Conservation (phyloP, 2,888 invertebrate genomes). For the Leptura quadrifasciata region DNA sequence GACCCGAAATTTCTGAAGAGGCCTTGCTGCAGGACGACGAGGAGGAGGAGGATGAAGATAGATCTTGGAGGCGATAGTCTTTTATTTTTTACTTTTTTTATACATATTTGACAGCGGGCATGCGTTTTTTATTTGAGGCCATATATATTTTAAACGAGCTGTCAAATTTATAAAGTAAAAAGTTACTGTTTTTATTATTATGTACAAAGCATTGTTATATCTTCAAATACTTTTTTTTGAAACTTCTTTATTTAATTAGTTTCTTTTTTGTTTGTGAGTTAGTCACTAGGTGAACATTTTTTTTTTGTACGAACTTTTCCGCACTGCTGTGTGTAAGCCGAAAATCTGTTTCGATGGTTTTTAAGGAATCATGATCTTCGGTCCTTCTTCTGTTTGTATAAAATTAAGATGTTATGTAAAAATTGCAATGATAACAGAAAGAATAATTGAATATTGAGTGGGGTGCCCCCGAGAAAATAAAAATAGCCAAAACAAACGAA, state of each 20-base stretch:
- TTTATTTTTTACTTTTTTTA: constrained; percentile 37
- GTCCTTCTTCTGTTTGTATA: constrained; percentile 51
- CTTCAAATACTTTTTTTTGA: constrained; percentile 36
- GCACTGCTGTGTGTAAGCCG: constrained; percentile 38
- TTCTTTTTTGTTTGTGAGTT: constrained; percentile 21
- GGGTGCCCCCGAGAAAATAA: constrained; percentile 53
- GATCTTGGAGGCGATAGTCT: constrained; percentile 92
- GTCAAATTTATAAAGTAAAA: constrained; percentile 38
- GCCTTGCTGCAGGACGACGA: constrained; percentile 87
- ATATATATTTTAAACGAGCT: constrained; percentile 33
- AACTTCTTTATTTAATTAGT: constrained; percentile 13
- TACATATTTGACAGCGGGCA: constrained; percentile 35
- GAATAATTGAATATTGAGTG: constrained; percentile 47
- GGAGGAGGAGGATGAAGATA: constrained; percentile 91
- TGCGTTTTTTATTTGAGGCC: constrained; percentile 38
- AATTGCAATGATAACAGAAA: constrained; percentile 45
- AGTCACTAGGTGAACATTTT: constrained; percentile 41
- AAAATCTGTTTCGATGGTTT: constrained; percentile 29
- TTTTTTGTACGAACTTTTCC: constrained; percentile 30
- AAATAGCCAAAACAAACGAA: constrained; percentile 53
- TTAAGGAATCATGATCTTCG: constrained; percentile 39
- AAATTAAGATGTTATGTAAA: constrained; percentile 52
- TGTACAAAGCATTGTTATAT: constrained; percentile 56
- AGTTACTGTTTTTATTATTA: constrained; percentile 44
- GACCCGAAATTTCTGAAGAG: constrained; percentile 77